These are phyloP conservation scores for Prionailurus viverrinus DNA, from an alignment of 2,113 vertebrate genomes.

Conservation along the genomic window DNA sequence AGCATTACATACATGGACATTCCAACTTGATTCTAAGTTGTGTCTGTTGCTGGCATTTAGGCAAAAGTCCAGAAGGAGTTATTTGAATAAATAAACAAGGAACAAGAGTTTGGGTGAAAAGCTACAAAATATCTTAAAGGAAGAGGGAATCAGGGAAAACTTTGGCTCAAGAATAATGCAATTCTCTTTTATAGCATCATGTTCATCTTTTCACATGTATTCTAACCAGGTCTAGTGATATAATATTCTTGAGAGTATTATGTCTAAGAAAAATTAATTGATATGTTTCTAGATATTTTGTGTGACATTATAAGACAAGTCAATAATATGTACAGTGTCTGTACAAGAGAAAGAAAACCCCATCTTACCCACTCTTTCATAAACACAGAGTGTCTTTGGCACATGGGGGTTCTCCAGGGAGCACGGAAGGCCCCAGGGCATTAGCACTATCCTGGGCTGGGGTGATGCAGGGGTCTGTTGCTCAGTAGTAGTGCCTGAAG, in stretches of 20 bases:
- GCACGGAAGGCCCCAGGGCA: fast-evolving
- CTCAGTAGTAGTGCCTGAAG: background rate
- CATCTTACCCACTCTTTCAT: background rate
- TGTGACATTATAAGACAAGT: background rate
- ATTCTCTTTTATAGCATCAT: background rate
- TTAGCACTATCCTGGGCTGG: too few species aligned
- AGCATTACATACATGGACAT: background rate
- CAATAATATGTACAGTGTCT: background rate
- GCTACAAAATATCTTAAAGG: background rate
- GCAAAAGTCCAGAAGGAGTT: background rate
- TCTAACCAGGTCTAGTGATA: background rate
- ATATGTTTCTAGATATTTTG: background rate
- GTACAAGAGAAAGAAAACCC: background rate
- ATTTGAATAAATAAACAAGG: background rate
- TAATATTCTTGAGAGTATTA: background rate
- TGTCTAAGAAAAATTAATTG: background rate
- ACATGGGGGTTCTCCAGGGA: background rate
- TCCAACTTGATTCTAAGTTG: background rate
- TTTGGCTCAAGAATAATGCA: background rate
- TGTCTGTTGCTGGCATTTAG: background rate
- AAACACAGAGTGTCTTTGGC: background rate
- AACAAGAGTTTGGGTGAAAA: background rate
- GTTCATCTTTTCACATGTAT: background rate
- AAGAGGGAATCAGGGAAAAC: background rate
- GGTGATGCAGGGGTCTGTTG: background rate